Percentiles rank a stretch among this genome's conserved stretches.
phyloP scores from a whole-genome alignment of 1,140 invertebrate genomes.

The Alviniconcha marisindica region DNA sequence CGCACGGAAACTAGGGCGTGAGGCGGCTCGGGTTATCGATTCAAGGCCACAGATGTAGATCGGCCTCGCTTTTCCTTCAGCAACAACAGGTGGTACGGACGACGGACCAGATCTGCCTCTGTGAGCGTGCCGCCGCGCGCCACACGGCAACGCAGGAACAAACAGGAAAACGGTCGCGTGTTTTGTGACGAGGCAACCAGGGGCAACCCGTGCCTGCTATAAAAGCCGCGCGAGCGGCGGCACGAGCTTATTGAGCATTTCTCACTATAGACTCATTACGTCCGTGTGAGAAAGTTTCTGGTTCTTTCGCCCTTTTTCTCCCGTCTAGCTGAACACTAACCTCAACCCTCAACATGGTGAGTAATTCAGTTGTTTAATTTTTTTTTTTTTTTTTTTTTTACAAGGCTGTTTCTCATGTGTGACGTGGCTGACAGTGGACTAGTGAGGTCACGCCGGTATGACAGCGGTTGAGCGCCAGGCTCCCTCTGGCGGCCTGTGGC shows the following conservation, averaged over 20 bases:
- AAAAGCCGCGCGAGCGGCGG: neutral
- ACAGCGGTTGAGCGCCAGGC: no score
- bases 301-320: conserved; percentile 5
- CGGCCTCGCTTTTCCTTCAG: neutral
- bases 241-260: neutral
- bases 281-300: conserved; percentile 22
- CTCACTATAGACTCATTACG: conserved; percentile 25
- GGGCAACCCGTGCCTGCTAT: conserved; percentile 9
- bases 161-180: neutral
- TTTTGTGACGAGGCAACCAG: conserved; percentile 15
- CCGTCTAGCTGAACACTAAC: neutral
- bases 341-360: conserved; percentile 20
- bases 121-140: neutral
- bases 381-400: no score
- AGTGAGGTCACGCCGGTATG: no score
- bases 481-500: no score
- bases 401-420: no score
- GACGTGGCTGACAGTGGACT: no score
- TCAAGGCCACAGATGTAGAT: neutral
- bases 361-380: no score
- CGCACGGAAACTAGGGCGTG: neutral
- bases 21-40: neutral
- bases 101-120: neutral
- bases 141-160: neutral
- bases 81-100: neutral